Evolutionary conservation across 2,888 invertebrate species (phyloP).

Genomic region (Ochlodes sylvanus): DNA sequence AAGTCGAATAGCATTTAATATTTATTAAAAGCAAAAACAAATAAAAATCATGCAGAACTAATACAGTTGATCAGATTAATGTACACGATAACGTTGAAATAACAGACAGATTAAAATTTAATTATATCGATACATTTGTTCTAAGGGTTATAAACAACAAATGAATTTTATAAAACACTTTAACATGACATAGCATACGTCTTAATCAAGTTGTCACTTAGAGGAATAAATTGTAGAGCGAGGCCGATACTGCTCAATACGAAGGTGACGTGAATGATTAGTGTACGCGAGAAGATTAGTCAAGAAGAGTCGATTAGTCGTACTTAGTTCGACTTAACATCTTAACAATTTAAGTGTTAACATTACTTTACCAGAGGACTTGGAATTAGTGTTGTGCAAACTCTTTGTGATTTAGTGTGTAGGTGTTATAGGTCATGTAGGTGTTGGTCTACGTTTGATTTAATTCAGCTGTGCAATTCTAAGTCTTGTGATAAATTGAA

Average conservation of each 20-base stretch:
- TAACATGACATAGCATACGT: constrained; percentile 22
- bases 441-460: not conserved
- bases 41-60: too few species aligned
- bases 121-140: not conserved
- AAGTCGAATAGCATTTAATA: too few species aligned
- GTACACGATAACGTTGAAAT: not conserved
- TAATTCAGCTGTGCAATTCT: too few species aligned
- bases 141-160: constrained; percentile 2
- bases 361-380: constrained; percentile 17
- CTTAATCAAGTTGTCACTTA: constrained; percentile 33
- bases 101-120: not conserved
- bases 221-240: constrained; percentile 21
- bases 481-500: too few species aligned
- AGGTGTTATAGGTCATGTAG: constrained; percentile 5
- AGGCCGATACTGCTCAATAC: constrained; percentile 11
- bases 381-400: constrained; percentile 8
- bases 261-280: constrained; percentile 7
- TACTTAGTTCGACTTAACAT: constrained; percentile 26
- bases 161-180: not conserved
- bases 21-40: too few species aligned
- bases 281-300: not conserved
- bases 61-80: not conserved
- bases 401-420: constrained; percentile 2
- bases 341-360: constrained; percentile 12
- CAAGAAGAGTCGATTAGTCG: constrained; percentile 30